Conservation (phyloP, 2,888 invertebrate genomes). For the Spodoptera exigua region DNA sequence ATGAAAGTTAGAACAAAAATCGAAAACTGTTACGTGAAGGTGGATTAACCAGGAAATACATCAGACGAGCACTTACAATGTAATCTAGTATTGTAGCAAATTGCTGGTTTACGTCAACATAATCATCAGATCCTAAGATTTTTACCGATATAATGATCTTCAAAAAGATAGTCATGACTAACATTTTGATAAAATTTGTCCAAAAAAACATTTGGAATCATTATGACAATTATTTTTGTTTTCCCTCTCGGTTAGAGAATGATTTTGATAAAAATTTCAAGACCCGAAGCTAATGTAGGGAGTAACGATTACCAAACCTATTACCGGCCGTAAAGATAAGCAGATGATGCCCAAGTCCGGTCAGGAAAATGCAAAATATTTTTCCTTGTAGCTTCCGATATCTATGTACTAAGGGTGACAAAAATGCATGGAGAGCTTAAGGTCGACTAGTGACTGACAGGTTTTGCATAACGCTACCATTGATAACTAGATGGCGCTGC, state of each 20-base stretch:
- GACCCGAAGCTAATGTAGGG: constrained; percentile 10
- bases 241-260: constrained; percentile 7
- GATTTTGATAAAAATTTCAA: constrained; percentile 26
- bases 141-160: constrained; percentile 10
- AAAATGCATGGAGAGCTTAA: too few relatives aligned
- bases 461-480: too few relatives aligned
- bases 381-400: not conserved
- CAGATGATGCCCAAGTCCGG: constrained; percentile 19
- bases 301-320: constrained; percentile 20
- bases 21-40: too few relatives aligned
- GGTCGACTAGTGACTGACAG: too few relatives aligned
- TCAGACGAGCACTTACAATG: too few relatives aligned
- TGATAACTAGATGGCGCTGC: too few relatives aligned
- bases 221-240: constrained; percentile 19
- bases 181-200: constrained; percentile 1
- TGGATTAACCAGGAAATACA: too few relatives aligned
- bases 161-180: constrained; percentile 1
- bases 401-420: constrained; percentile 1
- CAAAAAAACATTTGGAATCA: constrained; percentile 15
- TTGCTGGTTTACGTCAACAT: constrained; percentile 1
- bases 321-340: constrained; percentile 33
- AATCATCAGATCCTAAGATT: not conserved
- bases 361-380: constrained; percentile 17
- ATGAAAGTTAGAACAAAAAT: too few relatives aligned
- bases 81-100: constrained; percentile 3